Evolutionary conservation across 2,797 vertebrate genomes (phyloP).

Genomic region (Sebastes cheni): DNA sequence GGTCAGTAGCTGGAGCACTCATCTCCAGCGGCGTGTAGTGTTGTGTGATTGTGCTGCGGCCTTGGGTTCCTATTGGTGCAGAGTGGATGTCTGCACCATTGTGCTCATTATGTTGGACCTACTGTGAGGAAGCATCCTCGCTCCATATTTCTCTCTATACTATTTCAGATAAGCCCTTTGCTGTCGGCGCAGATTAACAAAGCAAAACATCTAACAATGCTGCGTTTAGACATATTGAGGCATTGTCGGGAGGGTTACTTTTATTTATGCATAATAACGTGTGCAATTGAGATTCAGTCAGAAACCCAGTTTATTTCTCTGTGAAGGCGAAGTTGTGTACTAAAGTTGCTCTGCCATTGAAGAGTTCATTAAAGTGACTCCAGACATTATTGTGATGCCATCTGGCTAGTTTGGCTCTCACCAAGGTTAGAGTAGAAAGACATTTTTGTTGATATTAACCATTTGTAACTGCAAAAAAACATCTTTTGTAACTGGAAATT

Average conservation of each 20-base stretch:
- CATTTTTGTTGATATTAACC: background rate
- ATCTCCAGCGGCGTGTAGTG: background rate
- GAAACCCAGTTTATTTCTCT: background rate
- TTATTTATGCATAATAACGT: background rate
- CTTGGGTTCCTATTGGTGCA: conserved; percentile 44
- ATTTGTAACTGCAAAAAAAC: background rate
- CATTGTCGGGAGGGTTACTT: background rate
- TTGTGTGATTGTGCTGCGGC: conserved; percentile 32
- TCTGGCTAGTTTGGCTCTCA: background rate
- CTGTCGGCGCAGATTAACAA: background rate
- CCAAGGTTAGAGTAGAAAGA: background rate
- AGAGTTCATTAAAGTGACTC: background rate
- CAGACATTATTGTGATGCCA: background rate
- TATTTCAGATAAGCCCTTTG: background rate
- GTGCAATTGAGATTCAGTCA: background rate
- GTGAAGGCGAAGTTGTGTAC: background rate
- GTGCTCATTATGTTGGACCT: conserved; percentile 12
- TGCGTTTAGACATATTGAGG: background rate
- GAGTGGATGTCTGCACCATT: conserved; percentile 14
- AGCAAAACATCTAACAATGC: background rate
- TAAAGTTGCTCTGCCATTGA: background rate
- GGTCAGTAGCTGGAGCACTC: conserved; percentile 27
- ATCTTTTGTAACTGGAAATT: background rate
- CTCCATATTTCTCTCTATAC: background rate
- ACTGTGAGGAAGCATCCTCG: background rate